A percentile compares a stretch with the other conserved stretches of the same genome.
These are phyloP conservation scores for Parazoanthus swiftii DNA, from an alignment of 92 coral and sea anemone genomes.

Conservation along the genomic window DNA sequence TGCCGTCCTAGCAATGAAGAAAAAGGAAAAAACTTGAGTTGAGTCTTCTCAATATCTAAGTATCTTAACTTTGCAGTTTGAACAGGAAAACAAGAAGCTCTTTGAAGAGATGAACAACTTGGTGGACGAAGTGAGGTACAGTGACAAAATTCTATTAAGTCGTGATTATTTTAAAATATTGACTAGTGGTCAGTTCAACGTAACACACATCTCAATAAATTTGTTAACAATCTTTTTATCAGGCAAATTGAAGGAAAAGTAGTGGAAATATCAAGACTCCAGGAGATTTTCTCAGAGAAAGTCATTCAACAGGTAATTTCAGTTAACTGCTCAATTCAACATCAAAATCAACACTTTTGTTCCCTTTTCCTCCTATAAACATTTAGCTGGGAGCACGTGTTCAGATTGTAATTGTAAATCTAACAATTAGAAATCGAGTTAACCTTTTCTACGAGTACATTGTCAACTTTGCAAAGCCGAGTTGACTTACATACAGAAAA, in stretches of 20 bases:
- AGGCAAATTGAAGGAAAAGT: slow-evolving; percentile 98
- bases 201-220: no score
- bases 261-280: slow-evolving; percentile 92
- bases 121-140: slow-evolving; percentile 97
- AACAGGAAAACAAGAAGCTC: slow-evolving; percentile 89
- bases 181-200: background rate
- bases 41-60: background rate
- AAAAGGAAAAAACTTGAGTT: no score
- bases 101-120: slow-evolving; percentile 98
- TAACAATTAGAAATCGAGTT: no score
- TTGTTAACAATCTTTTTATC: background rate
- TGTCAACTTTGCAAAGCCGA: no score
- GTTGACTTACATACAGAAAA: no score
- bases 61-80: slow-evolving; percentile 66
- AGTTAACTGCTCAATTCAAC: no score
- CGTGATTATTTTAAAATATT: background rate
- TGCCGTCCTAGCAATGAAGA: no score
- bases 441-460: no score
- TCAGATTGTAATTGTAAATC: no score
- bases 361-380: no score
- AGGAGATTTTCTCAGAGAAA: slow-evolving; percentile 95
- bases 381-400: no score
- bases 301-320: slow-evolving; percentile 88
- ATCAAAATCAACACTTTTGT: no score
- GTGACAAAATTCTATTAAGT: background rate